Evolutionary conservation across 2,113 vertebrate genomes (phyloP), one percentile per base, ranked within the genome.

Genomic region (Cygnus atratus): DNA sequence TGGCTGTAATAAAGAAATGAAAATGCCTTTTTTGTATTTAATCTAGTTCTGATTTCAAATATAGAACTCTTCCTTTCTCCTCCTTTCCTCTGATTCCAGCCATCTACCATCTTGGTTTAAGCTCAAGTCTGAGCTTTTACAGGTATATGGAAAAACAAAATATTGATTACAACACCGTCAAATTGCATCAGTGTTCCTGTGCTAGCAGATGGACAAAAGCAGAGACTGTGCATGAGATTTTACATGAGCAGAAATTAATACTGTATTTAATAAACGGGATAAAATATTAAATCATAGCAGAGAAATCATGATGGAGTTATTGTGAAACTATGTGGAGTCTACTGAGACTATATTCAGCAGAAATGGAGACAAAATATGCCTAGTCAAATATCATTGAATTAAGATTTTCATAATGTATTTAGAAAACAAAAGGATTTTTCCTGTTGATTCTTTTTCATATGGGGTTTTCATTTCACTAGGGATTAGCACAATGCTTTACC

Each of bases 361-460:
- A 81, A 87, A 62, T 9, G 13, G 81, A 74, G 73, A 87, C 44
- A 73, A 93, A 94, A 74, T 84, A 67, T 58, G 21, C 74, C 70
- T 95, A 78, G 46, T 78, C 37, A 95, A 93, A 91, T 83, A 83
- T 76, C 43, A 77, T 80, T 84, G n/a, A 81, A 82, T 59, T 55
- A 35, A 75, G n/a, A 92, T 62, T 67, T 80, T 80, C 24, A 37
- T 43, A n/a, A 50, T 89, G 46, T 8, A 4, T 70, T 93, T 84
- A 66, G 43, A 62, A 90, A 92, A 80, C 5, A 80, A 52, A 62
- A 62, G 2, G 3, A 70, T 87, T 92, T 88, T 84, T 57, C 29
- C 59, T 90, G 17, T 72, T 65, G 74, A 54, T 39, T 6, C 82
- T 91, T 88, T 76, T 26, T 73, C 25, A 46, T 11, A 10, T 39